Evolutionary conservation across 2,888 invertebrate genomes (phyloP).

Genomic region (Pyrocoelia pectoralis): DNA sequence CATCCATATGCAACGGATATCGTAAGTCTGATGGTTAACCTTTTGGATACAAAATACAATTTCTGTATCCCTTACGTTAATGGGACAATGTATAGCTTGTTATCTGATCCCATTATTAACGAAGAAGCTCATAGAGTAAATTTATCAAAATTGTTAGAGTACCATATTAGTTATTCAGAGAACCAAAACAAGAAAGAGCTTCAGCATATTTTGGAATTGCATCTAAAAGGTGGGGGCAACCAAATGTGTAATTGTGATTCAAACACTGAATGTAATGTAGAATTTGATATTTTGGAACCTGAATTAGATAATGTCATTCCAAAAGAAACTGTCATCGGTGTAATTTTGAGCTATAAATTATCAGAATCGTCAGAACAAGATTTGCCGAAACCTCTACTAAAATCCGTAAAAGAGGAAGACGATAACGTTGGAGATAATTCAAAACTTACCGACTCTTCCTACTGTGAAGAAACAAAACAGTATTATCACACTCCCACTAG

Average conservation of each 20-base stretch:
- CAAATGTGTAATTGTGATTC: conserved; percentile 36
- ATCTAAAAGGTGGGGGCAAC: conserved; percentile 22
- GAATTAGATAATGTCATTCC: conserved; percentile 40
- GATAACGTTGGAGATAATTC: not conserved
- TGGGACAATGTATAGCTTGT: conserved; percentile 59
- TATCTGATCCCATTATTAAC: conserved; percentile 60
- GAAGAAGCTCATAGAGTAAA: conserved; percentile 54
- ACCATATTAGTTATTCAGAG: conserved; percentile 36
- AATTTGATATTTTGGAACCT: conserved; percentile 43
- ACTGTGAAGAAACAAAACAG: conserved; percentile 35
- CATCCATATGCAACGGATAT: conserved; percentile 42
- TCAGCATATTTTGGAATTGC: conserved; percentile 40
- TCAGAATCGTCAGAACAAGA: not conserved
- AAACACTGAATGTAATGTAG: conserved; percentile 37
- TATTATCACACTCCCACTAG: conserved; percentile 33
- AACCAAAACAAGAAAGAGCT: conserved; percentile 40
- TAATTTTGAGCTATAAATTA: not conserved
- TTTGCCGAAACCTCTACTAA: not conserved
- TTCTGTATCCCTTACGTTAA: conserved; percentile 55
- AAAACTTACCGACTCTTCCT: conserved; percentile 21
- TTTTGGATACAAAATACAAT: conserved; percentile 47
- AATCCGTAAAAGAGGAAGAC: not conserved
- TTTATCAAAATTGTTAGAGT: conserved; percentile 31
- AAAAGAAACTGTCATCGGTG: not conserved
- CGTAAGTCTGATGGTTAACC: conserved; percentile 46